Evolutionary conservation across 2,888 invertebrate genomes (phyloP).

Genomic region (Melangyna quadrimaculata): DNA sequence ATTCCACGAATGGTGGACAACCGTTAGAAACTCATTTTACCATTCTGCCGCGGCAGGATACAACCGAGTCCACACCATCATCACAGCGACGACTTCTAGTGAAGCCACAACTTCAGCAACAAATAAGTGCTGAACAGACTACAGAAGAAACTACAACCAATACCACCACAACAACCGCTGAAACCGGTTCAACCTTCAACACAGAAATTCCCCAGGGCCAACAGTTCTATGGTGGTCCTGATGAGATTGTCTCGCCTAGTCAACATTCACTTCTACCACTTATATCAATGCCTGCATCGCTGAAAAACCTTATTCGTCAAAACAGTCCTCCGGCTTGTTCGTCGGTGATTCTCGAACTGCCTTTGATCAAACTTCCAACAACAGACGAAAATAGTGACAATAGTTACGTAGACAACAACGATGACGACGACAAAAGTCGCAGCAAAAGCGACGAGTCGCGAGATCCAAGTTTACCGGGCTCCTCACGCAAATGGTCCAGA

Average conservation of each 20-base stretch:
- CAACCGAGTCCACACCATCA: slow-evolving; percentile 72
- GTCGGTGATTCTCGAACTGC: slow-evolving; percentile 80
- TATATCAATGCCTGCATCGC: slow-evolving; percentile 78
- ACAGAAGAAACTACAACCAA: slow-evolving; percentile 74
- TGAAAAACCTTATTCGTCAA: slow-evolving; percentile 78
- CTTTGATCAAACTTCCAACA: slow-evolving; percentile 79
- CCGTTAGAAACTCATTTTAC: slow-evolving; percentile 79
- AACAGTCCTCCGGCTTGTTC: slow-evolving; percentile 74
- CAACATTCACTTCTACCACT: slow-evolving; percentile 74
- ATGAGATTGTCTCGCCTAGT: slow-evolving; percentile 26
- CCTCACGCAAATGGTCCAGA: slow-evolving; percentile 84
- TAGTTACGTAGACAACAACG: slow-evolving; percentile 67
- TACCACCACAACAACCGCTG: slow-evolving; percentile 78
- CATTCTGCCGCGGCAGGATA: slow-evolving; percentile 59
- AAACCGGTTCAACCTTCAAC: slow-evolving; percentile 79
- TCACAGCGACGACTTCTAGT: slow-evolving; percentile 75
- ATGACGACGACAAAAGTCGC: slow-evolving; percentile 72
- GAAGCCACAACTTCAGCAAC: slow-evolving; percentile 77
- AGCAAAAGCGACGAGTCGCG: slow-evolving; percentile 75
- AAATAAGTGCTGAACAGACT: slow-evolving; percentile 79
- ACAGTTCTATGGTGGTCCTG: slow-evolving; percentile 47
- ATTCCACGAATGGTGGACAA: slow-evolving; percentile 62
- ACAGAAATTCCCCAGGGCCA: slow-evolving; percentile 76
- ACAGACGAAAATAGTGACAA: slow-evolving; percentile 74
- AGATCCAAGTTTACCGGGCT: slow-evolving; percentile 80